Percentiles rank a stretch among this genome's conserved stretches.
These are phyloP conservation scores for Atta texana DNA, from an alignment of 1,140 invertebrate species.

Conservation along the genomic window DNA sequence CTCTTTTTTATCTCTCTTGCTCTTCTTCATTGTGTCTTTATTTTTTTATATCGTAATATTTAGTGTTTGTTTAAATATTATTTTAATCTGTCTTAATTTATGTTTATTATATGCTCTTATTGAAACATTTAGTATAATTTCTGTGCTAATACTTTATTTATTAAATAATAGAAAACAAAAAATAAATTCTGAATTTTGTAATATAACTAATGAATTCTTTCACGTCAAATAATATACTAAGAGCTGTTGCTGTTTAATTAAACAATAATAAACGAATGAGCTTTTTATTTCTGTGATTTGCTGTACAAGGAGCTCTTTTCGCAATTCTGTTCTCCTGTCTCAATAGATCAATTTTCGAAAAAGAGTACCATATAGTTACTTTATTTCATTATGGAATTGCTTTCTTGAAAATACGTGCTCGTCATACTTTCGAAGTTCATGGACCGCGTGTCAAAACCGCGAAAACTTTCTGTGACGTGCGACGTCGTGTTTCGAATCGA, in stretches of 20 bases:
- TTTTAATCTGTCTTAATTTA: neutral
- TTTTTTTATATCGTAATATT: neutral
- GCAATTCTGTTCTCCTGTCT: neutral
- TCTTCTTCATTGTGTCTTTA: neutral
- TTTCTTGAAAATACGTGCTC: neutral
- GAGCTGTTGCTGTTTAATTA: neutral
- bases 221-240: neutral
- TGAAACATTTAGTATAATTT: neutral
- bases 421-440: neutral
- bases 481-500: constrained; percentile 44
- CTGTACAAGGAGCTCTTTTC: neutral
- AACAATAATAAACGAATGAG: constrained; percentile 27
- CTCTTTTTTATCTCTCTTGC: neutral
- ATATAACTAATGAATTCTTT: neutral
- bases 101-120: neutral
- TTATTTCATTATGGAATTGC: constrained; percentile 43
- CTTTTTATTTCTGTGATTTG: neutral
- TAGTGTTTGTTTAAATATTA: neutral
- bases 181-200: neutral
- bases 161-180: neutral
- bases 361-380: neutral
- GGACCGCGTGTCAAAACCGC: neutral
- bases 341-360: neutral
- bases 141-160: neutral
- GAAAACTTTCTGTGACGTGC: constrained; percentile 38